Base-by-base conservation (phyloP, 1,140 invertebrate genomes). In the Xylocopa sonorina region DNA sequence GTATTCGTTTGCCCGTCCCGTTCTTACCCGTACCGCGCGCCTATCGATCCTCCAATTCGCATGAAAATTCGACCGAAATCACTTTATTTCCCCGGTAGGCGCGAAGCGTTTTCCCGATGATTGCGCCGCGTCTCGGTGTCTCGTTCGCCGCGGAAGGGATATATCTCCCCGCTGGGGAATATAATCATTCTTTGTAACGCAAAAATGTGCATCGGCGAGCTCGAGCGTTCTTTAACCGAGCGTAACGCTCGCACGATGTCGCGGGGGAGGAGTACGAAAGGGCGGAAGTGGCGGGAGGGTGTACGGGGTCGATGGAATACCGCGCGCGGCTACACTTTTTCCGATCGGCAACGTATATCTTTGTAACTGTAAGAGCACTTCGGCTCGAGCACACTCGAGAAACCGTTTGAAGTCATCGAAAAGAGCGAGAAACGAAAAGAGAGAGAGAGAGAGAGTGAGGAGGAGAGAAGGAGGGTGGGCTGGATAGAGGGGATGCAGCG, bases 341-440 rank as follows among this genome's bases (percentile, higher is more conserved):
- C 57, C 79, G 64, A 84, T 85, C 79, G 79, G 63, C 69, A 85
- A 77, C 77, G 57, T 83, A 77, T 83, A 76, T 83, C 83, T 86
- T 82, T 76, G 76, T 80, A 80, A 80, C 72, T 85, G 67, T 60
- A 73, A 86, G 83, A 80, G 80, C 73, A 69, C 83, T 85, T 86
- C 48, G 77, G 50, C 77, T 85, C 67, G 60, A 86, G 84, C 62
- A 62, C 73, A 69, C 84, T 80, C 77, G 63, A 58, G 67, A 41
- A 76, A 86, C 63, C 76, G 73, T 83, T 85, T 85, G 80, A 86
- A 85, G 80, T 83, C 80, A 86, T 85, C 68, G 64, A 83, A 68
- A n/a, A n/a, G n/a, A n/a, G n/a, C n/a, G n/a, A n/a, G n/a, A n/a
- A n/a, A n/a, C n/a, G n/a, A n/a, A n/a, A n/a, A n/a, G n/a, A n/a